Evolutionary conservation across 2,797 vertebrate genomes (phyloP), one percentile per base, ranked within the genome.

Genomic region (Gephyroberyx darwinii): DNA sequence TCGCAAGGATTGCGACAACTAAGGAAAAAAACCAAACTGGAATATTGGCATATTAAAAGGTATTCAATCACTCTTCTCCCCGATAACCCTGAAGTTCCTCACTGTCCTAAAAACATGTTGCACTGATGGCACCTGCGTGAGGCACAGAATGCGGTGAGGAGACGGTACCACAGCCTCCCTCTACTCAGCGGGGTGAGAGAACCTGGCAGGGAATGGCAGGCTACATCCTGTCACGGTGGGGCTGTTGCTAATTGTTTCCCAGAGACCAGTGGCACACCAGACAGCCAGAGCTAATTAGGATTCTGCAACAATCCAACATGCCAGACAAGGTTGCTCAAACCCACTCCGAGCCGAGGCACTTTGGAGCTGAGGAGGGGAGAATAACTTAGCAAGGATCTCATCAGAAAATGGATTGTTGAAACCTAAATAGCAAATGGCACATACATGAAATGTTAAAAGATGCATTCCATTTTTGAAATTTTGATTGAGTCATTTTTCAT

Each of bases 221-320:
- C 82, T 82, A 69, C 82, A 81, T 91, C 89, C 86, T 86, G 85
- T 88, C 84, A 75, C 71, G 69, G 71, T 56, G 86, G 66, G 68
- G 81, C 71, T 84, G 82, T 51, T 66, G 69, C 82, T 89, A 88
- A 90, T 90, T 82, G 87, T 89, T 91, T 93, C 84, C 87, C 48
- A 51, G 75, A 90, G 80, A 86, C 74, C 81, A 71, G 83, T 41
- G 76, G 84, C 82, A 69, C 80, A 73, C 52, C 84, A 88, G 85
- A 84, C 84, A 84, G 75, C 73, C 61, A 84, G 71, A 73, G 71
- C 82, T 88, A 80, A 92, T 91, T 88, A 90, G 77, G 64, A 74
- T 61, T 81, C 80, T 75, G 77, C 82, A 82, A 87, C 71, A 84
- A 57, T 69, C 70, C 78, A 61, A 75, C 76, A 80, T 89, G 85